Conservation (phyloP, 2,888 invertebrate species). For the Dugesia japonica region DNA sequence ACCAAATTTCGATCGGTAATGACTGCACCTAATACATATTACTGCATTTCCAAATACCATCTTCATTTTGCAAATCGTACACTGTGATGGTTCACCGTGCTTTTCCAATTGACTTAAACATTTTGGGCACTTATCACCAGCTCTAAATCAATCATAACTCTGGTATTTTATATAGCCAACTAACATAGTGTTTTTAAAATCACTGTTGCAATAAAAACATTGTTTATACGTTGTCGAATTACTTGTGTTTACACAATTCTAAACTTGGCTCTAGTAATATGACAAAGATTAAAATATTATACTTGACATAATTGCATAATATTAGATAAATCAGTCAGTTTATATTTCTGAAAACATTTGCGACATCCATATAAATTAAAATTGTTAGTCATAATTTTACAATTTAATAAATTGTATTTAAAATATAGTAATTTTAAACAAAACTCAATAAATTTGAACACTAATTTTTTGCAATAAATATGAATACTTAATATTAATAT, state of each 20-base stretch:
- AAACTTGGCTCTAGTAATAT: not conserved
- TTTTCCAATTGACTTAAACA: constrained; percentile 26
- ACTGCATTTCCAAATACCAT: constrained; percentile 34
- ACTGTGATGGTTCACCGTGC: constrained; percentile 31
- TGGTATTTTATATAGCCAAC: not conserved
- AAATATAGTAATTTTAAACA: too few species aligned
- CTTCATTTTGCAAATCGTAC: constrained; percentile 33
- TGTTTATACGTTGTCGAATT: constrained; percentile 29
- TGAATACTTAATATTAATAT: too few species aligned
- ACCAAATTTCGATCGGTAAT: constrained; percentile 33
- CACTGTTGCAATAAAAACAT: constrained; percentile 34
- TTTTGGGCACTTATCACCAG: constrained; percentile 32
- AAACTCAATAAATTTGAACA: too few species aligned
- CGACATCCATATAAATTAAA: not conserved
- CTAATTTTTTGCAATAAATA: too few species aligned
- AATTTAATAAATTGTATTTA: not conserved
- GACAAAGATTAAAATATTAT: not conserved
- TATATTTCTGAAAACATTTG: not conserved
- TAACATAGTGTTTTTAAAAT: constrained; percentile 31
- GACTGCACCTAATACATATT: constrained; percentile 32
- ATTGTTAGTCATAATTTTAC: not conserved
- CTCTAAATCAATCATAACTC: not conserved
- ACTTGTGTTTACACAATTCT: not conserved
- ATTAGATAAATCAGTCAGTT: not conserved
- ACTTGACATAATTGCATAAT: constrained; percentile 11